A percentile compares a stretch with the other conserved stretches of the same genome.
Evolutionary conservation across 2,888 invertebrate species (phyloP).

Genomic region (Adineta ricciae): DNA sequence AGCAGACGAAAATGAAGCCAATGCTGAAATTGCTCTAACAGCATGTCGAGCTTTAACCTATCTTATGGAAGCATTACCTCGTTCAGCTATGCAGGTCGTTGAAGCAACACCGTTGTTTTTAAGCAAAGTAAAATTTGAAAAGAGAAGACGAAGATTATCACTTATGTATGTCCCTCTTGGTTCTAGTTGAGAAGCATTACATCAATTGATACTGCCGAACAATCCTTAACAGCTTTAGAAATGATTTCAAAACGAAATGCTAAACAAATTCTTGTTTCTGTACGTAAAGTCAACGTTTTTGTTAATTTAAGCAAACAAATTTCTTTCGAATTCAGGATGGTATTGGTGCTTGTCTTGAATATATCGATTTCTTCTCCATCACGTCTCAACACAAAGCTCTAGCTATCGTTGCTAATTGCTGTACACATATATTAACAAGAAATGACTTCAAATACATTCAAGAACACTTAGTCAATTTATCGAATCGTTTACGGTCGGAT

Average conservation of each 20-base stretch:
- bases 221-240: slow-evolving; percentile 88
- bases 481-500: slow-evolving; percentile 61
- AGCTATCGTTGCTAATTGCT: slow-evolving; percentile 92
- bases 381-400: slow-evolving; percentile 91
- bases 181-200: slow-evolving; percentile 58
- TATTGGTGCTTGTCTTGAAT: slow-evolving; percentile 86
- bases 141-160: not conserved
- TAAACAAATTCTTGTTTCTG: slow-evolving; percentile 67
- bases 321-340: slow-evolving; percentile 65
- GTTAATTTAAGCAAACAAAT: no score
- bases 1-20: slow-evolving; percentile 69
- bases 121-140: slow-evolving; percentile 61
- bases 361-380: slow-evolving; percentile 94
- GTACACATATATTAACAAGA: slow-evolving; percentile 70
- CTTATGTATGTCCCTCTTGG: no score
- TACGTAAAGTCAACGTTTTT: no score
- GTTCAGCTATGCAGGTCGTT: slow-evolving; percentile 83
- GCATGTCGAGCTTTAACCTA: slow-evolving; percentile 94
- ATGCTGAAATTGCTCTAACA: slow-evolving; percentile 99
- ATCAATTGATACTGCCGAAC: slow-evolving; percentile 99
- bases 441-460: slow-evolving; percentile 87
- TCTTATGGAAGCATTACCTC: slow-evolving; percentile 94
- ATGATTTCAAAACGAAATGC: slow-evolving; percentile 90
- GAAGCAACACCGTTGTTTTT: slow-evolving; percentile 58
- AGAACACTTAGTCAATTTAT: slow-evolving; percentile 74